Conservation (phyloP, 2,797 vertebrate genomes). For the Fundulus diaphanus region DNA sequence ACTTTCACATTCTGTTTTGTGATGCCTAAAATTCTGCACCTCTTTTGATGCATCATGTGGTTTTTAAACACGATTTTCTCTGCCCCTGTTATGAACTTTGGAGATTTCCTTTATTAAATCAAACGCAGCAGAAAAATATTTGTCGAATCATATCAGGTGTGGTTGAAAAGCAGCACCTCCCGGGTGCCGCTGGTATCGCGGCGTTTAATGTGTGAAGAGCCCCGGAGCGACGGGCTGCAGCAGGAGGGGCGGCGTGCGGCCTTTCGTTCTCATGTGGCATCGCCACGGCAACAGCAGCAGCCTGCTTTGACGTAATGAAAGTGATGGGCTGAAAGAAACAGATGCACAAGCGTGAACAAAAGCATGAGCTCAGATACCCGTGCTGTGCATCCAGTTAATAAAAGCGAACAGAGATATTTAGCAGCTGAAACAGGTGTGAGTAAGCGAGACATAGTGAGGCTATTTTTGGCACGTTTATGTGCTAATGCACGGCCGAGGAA, state of each 20-base stretch:
- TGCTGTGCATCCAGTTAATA: not conserved
- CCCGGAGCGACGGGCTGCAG: constrained; percentile 19
- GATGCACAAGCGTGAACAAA: not conserved
- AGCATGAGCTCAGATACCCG: not conserved
- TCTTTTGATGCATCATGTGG: not conserved
- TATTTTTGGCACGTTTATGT: not conserved
- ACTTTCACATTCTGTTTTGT: too few relatives aligned
- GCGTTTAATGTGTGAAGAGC: constrained; percentile 22
- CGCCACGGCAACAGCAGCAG: constrained; percentile 52
- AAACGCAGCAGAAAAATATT: not conserved
- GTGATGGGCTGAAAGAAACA: constrained; percentile 15
- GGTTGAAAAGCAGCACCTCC: not conserved
- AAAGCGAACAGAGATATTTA: not conserved
- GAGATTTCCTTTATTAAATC: too few relatives aligned
- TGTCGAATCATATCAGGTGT: not conserved
- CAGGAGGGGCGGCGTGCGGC: constrained; percentile 27
- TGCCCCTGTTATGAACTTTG: not conserved
- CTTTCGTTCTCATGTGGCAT: constrained; percentile 55
- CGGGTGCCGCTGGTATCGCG: constrained; percentile 14
- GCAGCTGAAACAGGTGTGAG: not conserved
- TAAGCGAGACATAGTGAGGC: not conserved
- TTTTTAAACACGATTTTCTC: not conserved
- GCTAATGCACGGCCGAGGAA: not conserved
- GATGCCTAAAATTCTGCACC: too few relatives aligned
- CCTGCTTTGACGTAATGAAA: constrained; percentile 47